Evolutionary conservation across 1,140 invertebrate species (phyloP), one percentile per base, ranked within the genome.

Genomic region (Heliconius hewitsoni): DNA sequence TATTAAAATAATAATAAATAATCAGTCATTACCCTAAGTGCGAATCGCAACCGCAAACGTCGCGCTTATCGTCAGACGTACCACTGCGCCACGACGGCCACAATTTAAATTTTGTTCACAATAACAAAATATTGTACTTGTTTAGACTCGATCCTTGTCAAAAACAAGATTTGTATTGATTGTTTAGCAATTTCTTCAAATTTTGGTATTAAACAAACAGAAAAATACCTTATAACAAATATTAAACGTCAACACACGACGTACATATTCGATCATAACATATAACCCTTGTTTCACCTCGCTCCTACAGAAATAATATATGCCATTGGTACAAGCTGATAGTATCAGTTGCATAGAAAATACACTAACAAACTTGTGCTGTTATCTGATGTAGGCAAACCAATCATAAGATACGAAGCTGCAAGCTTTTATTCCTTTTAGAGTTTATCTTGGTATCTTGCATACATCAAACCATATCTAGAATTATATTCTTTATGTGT

Each of bases 281-380:
- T 11, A 66, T 11, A 30, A 9, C 60, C 55, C 55, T 66, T 30
- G 27, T 66, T 66, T n/a, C 60, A 66, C 60, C 60, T 30, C 8
- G 55, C n/a, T 23, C n/a, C 60, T 66, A 30, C 3, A 66, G 60
- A 66, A 66, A 66, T 66, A 66, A 30, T 66, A 30, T 66, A 27
- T 66, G 60, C 87, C 75, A 82, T 76, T 79, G 77, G 74, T 78
- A 66, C 77, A 16, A 11, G n/a, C 9, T 27, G 90, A 93, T 92
- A 91, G 89, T 81, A 83, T 73, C 79, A 82, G 83, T 85, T 87
- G 87, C 87, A 90, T 90, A 89, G 84, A 88, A 82, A 84, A 87
- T 84, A 86, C 71, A 77, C 76, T 81, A 74, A 77, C 79, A 82
- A 78, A 81, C 76, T 79, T 83, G 78, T 86, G 86, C 87, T 89